Evolutionary conservation across 2,113 vertebrate genomes (phyloP), one percentile per base, ranked within the genome.

Genomic region (Actinemys pallida): DNA sequence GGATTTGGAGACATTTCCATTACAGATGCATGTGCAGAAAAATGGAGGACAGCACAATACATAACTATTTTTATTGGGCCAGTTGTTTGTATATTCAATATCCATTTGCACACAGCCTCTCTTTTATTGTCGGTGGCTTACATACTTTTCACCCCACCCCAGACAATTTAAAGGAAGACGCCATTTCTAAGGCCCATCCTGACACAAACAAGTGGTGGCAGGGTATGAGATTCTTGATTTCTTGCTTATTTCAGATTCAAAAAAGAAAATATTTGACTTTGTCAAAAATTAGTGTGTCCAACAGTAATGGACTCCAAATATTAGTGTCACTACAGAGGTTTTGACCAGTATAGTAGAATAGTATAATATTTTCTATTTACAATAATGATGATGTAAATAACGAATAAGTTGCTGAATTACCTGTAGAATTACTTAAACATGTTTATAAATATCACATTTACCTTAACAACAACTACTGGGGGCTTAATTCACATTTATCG

Each of bases 401-500:
- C 95, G 72, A 0, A n/a, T 47, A 8, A 4, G 78, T 65, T 89
- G 91, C 88, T 12, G 25, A 83, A 84, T 90, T 80, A 92, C 3
- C 85, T 24, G 4, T 75, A 78, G 84, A 88, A 94, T 90, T 85
- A 90, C 35, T 94, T 79, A 89, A 76, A 90, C 83, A 97, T 8
- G 52, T 91, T 96, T 45, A 93, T 22, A 94, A 94, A 89, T 10
- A 85, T 11, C 88, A 88, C 89, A 94, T 91, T 93, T 47, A 92
- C n/a, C 88, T 96, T 13, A 39, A 5, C 10, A 86, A 81, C 56
- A 94, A 54, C 78, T 75, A 78, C 76, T 24, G 95, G 95, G 91
- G 95, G 93, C 11, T 49, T 79, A 88, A 96, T 96, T 93, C 52
- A 96, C 95, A 96, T 84, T 84, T 49, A 95, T 56, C 92, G 89